Percentiles rank a stretch among this genome's conserved stretches.
phyloP scores from a whole-genome alignment of 2,113 vertebrate genomes.

The Amblyopsis rosae region DNA sequence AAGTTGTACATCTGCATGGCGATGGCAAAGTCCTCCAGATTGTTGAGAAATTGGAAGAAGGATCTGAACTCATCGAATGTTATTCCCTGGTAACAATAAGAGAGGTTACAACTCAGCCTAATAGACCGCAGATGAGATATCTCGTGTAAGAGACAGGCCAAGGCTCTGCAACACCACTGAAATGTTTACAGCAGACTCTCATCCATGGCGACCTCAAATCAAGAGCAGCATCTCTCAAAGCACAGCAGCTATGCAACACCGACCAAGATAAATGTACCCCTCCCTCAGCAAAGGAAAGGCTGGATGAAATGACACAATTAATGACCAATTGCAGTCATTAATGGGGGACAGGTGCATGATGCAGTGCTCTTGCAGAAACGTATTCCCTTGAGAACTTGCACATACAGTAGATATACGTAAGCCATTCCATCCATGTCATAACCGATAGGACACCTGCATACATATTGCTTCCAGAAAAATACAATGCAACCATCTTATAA shows the following conservation, averaged over 20 bases:
- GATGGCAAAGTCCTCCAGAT: slow-evolving; percentile 97
- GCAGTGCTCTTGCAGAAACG: slow-evolving; percentile 25
- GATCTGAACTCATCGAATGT: slow-evolving; percentile 98
- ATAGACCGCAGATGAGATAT: not conserved
- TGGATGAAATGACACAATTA: slow-evolving; percentile 27
- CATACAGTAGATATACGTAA: slow-evolving; percentile 18
- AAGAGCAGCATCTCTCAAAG: slow-evolving; percentile 26
- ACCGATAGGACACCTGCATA: not conserved
- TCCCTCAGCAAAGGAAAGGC: not conserved
- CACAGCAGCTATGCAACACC: slow-evolving; percentile 5
- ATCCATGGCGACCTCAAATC: slow-evolving; percentile 12
- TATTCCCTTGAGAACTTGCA: not conserved
- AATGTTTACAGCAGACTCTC: slow-evolving; percentile 15
- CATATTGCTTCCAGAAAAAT: slow-evolving; percentile 3
- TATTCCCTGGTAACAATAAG: slow-evolving; percentile 84
- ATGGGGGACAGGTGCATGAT: slow-evolving; percentile 15
- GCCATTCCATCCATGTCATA: slow-evolving; percentile 12
- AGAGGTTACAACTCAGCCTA: slow-evolving; percentile 1
- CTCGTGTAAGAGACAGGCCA: not conserved
- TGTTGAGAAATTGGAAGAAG: slow-evolving; percentile 99
- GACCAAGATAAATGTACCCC: not conserved
- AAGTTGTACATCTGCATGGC: slow-evolving; percentile 99
- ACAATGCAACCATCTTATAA: not conserved
- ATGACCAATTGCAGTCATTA: slow-evolving; percentile 36
- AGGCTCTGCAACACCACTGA: not conserved